A percentile compares a stretch with the other conserved stretches of the same genome.
phyloP scores from a whole-genome alignment of 2,888 invertebrate genomes.

The Doris montereyensis region DNA sequence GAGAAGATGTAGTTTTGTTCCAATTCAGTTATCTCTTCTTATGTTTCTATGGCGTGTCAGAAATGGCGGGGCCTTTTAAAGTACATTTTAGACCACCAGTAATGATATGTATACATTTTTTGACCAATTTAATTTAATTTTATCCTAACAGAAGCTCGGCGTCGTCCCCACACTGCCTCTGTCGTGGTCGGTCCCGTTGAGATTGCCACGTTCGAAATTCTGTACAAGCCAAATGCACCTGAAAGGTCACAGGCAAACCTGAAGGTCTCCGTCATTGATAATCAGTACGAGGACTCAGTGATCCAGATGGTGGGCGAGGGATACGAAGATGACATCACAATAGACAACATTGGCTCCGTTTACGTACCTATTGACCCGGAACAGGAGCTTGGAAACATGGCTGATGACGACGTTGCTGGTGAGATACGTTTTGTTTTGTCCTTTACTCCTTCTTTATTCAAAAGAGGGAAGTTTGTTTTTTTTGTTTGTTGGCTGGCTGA shows the following conservation, averaged over 20 bases:
- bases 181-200: constrained; percentile 68
- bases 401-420: constrained; percentile 71
- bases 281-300: constrained; percentile 77
- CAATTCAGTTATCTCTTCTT: too few relatives aligned
- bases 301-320: constrained; percentile 75
- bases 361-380: constrained; percentile 56
- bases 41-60: too few relatives aligned
- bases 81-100: too few relatives aligned
- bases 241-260: constrained; percentile 71
- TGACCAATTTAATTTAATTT: too few relatives aligned
- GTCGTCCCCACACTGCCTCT: constrained; percentile 69
- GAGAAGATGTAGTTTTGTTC: too few relatives aligned
- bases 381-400: constrained; percentile 67
- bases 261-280: constrained; percentile 75
- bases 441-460: too few relatives aligned
- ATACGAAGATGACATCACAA: constrained; percentile 74
- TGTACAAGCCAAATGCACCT: constrained; percentile 61
- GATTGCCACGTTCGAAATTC: constrained; percentile 65
- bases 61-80: too few relatives aligned
- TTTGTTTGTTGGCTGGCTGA: background rate
- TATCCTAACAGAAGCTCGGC: constrained; percentile 32
- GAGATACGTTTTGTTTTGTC: too few relatives aligned
- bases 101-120: too few relatives aligned
- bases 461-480: background rate
- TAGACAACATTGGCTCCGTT: constrained; percentile 74